These are phyloP conservation scores for Pogonocherus hispidulus DNA, from an alignment of 2,888 invertebrate species.

Conservation along the genomic window DNA sequence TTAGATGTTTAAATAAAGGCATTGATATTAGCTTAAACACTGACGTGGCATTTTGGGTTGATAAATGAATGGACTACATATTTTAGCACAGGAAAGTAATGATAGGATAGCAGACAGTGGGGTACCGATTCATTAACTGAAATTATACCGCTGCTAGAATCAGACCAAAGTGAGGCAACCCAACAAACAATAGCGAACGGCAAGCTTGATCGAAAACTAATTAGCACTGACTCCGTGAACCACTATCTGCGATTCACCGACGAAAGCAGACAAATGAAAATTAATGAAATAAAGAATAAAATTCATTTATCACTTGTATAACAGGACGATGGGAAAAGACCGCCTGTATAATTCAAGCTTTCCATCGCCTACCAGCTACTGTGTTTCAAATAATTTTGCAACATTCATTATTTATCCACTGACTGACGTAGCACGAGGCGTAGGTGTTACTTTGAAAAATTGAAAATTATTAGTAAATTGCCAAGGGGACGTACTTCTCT, in stretches of 20 bases:
- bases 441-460: conserved; percentile 51
- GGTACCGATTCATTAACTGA: conserved; percentile 52
- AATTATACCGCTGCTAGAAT: conserved; percentile 34
- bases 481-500: conserved; percentile 44
- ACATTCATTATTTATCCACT: conserved; percentile 51
- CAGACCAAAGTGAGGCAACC: conserved; percentile 43
- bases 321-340: conserved; percentile 58
- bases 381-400: conserved; percentile 54
- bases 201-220: conserved; percentile 57
- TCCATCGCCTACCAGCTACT: conserved; percentile 49
- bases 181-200: conserved; percentile 44
- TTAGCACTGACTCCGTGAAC: conserved; percentile 52
- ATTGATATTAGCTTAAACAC: background rate
- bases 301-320: conserved; percentile 61
- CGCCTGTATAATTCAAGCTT: conserved; percentile 52
- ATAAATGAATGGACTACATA: conserved; percentile 50
- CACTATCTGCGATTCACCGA: conserved; percentile 58
- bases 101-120: conserved; percentile 52
- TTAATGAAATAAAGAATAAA: conserved; percentile 64
- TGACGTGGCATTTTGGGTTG: conserved; percentile 36
- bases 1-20: background rate
- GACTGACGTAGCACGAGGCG: conserved; percentile 41
- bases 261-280: conserved; percentile 65
- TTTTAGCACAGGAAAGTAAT: conserved; percentile 50
- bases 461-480: conserved; percentile 50